phyloP scores from a whole-genome alignment of 37 sponge, comb jelly and placozoan genomes.

The Geodia barretti region DNA sequence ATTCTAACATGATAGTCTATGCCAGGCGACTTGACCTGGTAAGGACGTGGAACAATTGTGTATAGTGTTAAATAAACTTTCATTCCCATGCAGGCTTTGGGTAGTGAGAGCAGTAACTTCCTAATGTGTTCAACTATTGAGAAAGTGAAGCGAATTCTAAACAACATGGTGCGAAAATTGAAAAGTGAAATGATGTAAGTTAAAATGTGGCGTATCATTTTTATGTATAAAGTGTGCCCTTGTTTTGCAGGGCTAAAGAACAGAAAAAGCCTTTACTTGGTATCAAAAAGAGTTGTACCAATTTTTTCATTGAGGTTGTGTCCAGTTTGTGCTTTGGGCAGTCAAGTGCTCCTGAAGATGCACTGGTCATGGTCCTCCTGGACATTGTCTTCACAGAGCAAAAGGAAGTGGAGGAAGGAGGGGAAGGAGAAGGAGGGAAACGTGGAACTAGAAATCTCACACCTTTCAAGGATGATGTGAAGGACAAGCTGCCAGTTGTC shows the following conservation, averaged over 20 bases:
- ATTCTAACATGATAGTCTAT: constrained; percentile 15
- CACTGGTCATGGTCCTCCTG: constrained; percentile 56
- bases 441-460: constrained; percentile 53
- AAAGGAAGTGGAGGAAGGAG: background rate
- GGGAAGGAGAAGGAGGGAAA: background rate
- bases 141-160: constrained; percentile 33
- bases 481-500: constrained; percentile 59
- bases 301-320: constrained; percentile 75
- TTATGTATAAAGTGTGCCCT: too few species aligned
- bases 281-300: constrained; percentile 23
- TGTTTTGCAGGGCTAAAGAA: background rate
- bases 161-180: background rate
- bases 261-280: background rate
- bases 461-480: constrained; percentile 27
- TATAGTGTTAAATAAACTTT: background rate
- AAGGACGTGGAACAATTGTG: too few species aligned
- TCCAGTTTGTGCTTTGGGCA: constrained; percentile 78
- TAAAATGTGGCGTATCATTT: background rate
- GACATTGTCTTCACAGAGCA: constrained; percentile 50
- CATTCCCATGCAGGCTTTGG: constrained; percentile 17
- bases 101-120: constrained; percentile 21
- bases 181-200: background rate
- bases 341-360: constrained; percentile 55
- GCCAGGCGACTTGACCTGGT: constrained; percentile 43
- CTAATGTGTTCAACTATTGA: constrained; percentile 8